A percentile compares a stretch with the other conserved stretches of the same genome.
Conservation (phyloP, 1,140 invertebrate species). For the Drosophila bipectinata region DNA sequence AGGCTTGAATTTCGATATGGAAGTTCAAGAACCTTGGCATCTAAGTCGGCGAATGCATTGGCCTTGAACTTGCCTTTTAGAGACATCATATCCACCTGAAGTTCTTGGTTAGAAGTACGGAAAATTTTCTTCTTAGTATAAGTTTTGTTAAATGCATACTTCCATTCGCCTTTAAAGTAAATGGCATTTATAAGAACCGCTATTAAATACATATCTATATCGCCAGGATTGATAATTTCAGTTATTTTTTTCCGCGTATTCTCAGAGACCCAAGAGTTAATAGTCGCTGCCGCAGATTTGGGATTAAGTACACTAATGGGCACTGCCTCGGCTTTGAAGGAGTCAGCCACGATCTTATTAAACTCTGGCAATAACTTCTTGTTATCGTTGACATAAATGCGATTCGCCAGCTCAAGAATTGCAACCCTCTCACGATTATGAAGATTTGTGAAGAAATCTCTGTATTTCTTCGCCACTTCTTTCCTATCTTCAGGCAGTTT, state of each 20-base stretch:
- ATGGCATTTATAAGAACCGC: slow-evolving; percentile 84
- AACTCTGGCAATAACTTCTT: slow-evolving; percentile 43
- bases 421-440: slow-evolving; percentile 28
- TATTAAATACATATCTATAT: no score
- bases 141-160: slow-evolving; percentile 32
- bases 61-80: slow-evolving; percentile 65
- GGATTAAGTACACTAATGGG: slow-evolving; percentile 75
- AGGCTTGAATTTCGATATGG: slow-evolving; percentile 58
- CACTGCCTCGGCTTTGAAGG: no score
- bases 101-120: slow-evolving; percentile 34
- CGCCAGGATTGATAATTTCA: slow-evolving; percentile 82
- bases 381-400: slow-evolving; percentile 62
- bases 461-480: slow-evolving; percentile 42
- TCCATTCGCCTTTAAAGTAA: slow-evolving; percentile 46
- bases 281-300: slow-evolving; percentile 71
- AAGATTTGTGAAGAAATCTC: background rate
- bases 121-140: slow-evolving; percentile 40
- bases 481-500: slow-evolving; percentile 65
- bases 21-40: slow-evolving; percentile 45
- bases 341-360: slow-evolving; percentile 22
- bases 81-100: slow-evolving; percentile 85
- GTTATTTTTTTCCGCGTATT: slow-evolving; percentile 86
- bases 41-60: slow-evolving; percentile 45
- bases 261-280: slow-evolving; percentile 86
- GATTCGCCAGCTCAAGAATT: slow-evolving; percentile 60